These are phyloP conservation scores for Tragopan temminckii DNA, from an alignment of 2,797 vertebrate species.

Conservation along the genomic window DNA sequence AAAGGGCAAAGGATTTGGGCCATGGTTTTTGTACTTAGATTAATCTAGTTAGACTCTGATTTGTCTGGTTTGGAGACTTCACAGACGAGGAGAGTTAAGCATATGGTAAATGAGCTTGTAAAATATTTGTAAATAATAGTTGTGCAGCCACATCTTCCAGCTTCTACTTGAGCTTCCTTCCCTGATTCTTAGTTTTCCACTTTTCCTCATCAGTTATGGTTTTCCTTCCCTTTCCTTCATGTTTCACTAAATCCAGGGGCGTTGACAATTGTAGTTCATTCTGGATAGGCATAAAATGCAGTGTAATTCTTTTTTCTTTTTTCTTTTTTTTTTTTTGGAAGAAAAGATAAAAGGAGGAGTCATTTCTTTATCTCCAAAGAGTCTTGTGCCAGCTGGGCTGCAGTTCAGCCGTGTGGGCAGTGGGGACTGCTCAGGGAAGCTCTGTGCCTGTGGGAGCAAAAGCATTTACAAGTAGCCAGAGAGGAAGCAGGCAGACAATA, in stretches of 20 bases:
- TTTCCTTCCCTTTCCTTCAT: not conserved
- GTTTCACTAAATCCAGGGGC: not conserved
- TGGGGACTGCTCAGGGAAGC: not conserved
- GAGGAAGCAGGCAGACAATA: not conserved
- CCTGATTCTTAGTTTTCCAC: not conserved
- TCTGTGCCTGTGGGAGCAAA: not conserved
- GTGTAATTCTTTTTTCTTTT: not conserved
- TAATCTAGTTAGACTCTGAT: conserved; percentile 25
- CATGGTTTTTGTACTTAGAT: conserved; percentile 32
- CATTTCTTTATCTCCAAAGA: not conserved
- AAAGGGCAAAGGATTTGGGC: conserved; percentile 49
- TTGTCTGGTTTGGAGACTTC: conserved; percentile 34
- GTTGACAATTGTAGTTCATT: not conserved
- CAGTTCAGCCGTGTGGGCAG: not conserved
- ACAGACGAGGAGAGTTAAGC: not conserved
- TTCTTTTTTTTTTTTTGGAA: not conserved
- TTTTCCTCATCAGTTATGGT: not conserved
- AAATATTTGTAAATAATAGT: not conserved
- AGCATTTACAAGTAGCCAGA: not conserved
- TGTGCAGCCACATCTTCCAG: not conserved
- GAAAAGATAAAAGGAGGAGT: not conserved
- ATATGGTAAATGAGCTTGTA: not conserved
- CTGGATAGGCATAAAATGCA: not conserved
- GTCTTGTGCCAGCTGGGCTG: not conserved
- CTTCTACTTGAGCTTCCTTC: not conserved